Percentiles rank a stretch among this genome's conserved stretches.
Evolutionary conservation across 2,888 invertebrate genomes (phyloP).

Genomic region (Drepanosiphum platanoidis): DNA sequence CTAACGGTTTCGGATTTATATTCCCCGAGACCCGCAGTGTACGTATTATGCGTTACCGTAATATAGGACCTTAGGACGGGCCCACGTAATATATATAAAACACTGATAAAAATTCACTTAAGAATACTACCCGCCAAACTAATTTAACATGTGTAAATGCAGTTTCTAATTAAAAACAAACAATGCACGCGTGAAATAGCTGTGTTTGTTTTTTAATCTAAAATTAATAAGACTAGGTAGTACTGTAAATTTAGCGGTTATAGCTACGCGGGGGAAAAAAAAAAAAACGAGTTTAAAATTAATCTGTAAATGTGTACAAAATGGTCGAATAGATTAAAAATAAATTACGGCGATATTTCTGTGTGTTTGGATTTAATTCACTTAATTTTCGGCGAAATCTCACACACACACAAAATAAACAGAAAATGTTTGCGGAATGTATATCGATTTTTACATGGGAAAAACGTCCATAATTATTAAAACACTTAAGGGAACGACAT

Average conservation of each 20-base stretch:
- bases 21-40: not conserved
- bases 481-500: too few species aligned
- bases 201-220: constrained; percentile 8
- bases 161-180: not conserved
- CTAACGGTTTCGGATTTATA: constrained; percentile 28
- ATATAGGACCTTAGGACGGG: not conserved
- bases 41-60: not conserved
- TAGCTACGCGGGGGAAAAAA: too few species aligned
- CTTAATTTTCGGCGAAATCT: not conserved
- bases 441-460: not conserved
- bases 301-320: not conserved
- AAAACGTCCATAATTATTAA: too few species aligned
- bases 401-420: not conserved
- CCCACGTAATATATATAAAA: not conserved
- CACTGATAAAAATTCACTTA: not conserved
- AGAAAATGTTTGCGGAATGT: not conserved
- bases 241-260: not conserved
- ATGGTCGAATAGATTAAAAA: constrained; percentile 16
- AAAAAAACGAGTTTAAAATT: not conserved
- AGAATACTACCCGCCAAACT: not conserved
- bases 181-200: not conserved
- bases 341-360: not conserved
- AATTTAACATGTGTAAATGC: not conserved
- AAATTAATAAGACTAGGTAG: not conserved
- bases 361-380: not conserved